phyloP scores from a whole-genome alignment of 2,888 invertebrate genomes.

The Tetragnatha montana region DNA sequence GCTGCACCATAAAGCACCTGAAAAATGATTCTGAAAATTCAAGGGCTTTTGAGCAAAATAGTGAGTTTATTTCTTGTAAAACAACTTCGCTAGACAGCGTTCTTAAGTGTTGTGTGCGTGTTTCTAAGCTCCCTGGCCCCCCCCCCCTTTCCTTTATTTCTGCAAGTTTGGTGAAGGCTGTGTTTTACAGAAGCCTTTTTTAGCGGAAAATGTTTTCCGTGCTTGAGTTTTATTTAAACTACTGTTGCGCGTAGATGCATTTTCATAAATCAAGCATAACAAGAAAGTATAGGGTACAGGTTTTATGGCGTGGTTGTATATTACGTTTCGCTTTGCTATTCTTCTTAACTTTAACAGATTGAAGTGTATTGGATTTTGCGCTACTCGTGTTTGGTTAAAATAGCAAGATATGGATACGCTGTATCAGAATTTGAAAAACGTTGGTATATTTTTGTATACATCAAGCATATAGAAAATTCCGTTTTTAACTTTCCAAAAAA shows the following conservation, averaged over 20 bases:
- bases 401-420: too few relatives aligned
- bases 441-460: too few relatives aligned
- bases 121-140: constrained; percentile 25
- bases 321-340: not conserved
- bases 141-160: constrained; percentile 9
- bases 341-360: not conserved
- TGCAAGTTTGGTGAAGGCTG: not conserved
- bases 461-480: too few relatives aligned
- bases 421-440: too few relatives aligned
- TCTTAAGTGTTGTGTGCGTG: constrained; percentile 30
- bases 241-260: not conserved
- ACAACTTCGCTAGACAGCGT: constrained; percentile 44
- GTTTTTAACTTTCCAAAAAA: too few relatives aligned
- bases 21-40: constrained; percentile 45
- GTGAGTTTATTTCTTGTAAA: constrained; percentile 51
- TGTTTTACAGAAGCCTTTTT: constrained; percentile 9
- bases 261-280: not conserved
- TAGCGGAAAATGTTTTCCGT: not conserved
- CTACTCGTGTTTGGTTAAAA: too few relatives aligned
- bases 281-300: not conserved
- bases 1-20: constrained; percentile 39
- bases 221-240: not conserved
- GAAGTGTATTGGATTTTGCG: not conserved
- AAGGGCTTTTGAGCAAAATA: constrained; percentile 42
- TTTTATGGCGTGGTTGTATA: not conserved